Evolutionary conservation across 2,888 invertebrate species (phyloP).

Genomic region (Plebejus argus): DNA sequence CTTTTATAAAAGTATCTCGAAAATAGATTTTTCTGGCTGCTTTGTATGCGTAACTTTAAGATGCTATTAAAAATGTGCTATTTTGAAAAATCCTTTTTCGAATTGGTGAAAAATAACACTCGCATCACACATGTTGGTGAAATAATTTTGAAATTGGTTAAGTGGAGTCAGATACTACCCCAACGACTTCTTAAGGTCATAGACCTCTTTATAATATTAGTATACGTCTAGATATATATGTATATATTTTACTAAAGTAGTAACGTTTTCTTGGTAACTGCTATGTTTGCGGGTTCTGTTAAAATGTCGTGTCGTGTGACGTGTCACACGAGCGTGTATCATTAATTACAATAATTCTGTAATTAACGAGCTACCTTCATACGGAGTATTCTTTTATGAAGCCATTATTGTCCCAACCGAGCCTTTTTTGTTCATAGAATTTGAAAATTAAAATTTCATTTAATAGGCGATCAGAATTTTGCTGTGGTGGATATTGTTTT

Average conservation of each 20-base stretch:
- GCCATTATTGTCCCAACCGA: background rate
- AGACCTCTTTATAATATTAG: background rate
- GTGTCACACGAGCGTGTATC: background rate
- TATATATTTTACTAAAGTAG: background rate
- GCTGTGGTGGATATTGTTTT: too few species aligned
- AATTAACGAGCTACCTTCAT: background rate
- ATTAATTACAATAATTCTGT: slow-evolving; percentile 2
- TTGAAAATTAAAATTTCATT: too few species aligned
- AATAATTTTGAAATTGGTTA: too few species aligned
- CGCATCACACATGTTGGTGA: too few species aligned
- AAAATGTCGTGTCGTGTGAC: background rate
- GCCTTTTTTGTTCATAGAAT: background rate
- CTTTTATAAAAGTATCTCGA: too few species aligned
- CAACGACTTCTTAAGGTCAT: background rate
- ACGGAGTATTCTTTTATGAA: background rate
- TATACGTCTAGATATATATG: background rate
- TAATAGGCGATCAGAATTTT: too few species aligned
- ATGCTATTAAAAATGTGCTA: too few species aligned
- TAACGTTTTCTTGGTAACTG: background rate
- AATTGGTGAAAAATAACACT: too few species aligned
- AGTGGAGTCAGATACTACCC: background rate
- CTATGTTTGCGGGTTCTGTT: background rate
- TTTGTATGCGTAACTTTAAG: too few species aligned
- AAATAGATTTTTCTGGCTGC: too few species aligned
- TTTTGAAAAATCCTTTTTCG: too few species aligned